Evolutionary conservation across 2,113 vertebrate genomes (phyloP).

Genomic region (Prunella himalayana): DNA sequence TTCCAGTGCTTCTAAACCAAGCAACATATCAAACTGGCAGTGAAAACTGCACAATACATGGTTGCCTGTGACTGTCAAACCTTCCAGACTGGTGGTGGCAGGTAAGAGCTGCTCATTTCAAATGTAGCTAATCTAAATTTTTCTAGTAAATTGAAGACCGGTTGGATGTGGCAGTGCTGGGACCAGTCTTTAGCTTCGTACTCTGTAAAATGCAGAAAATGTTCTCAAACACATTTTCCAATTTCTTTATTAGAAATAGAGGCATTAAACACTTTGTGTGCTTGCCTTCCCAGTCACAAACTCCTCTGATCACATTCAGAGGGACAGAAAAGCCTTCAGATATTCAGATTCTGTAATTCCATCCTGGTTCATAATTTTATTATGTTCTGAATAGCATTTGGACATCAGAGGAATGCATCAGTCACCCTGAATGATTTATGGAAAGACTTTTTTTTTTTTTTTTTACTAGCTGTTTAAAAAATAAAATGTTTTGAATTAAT

Average conservation of each 20-base stretch:
- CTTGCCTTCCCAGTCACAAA: background rate
- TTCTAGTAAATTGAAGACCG: background rate
- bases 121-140: background rate
- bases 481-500: background rate
- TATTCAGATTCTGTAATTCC: background rate
- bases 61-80: background rate
- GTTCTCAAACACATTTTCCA: background rate
- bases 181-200: background rate
- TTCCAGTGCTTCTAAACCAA: background rate
- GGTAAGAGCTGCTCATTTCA: background rate
- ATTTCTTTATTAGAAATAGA: background rate
- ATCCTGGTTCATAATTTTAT: background rate
- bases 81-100: background rate
- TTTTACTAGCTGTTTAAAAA: background rate
- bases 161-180: background rate
- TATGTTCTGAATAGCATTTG: background rate
- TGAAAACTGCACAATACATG: background rate
- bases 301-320: background rate
- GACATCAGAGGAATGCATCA: background rate
- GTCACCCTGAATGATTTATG: background rate
- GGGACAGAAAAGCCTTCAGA: background rate
- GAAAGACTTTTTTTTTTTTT: background rate
- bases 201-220: background rate
- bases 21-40: background rate
- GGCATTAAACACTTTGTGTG: background rate